Base-by-base conservation (phyloP, 2,797 vertebrate genomes). In the Sebastes elongatus region DNA sequence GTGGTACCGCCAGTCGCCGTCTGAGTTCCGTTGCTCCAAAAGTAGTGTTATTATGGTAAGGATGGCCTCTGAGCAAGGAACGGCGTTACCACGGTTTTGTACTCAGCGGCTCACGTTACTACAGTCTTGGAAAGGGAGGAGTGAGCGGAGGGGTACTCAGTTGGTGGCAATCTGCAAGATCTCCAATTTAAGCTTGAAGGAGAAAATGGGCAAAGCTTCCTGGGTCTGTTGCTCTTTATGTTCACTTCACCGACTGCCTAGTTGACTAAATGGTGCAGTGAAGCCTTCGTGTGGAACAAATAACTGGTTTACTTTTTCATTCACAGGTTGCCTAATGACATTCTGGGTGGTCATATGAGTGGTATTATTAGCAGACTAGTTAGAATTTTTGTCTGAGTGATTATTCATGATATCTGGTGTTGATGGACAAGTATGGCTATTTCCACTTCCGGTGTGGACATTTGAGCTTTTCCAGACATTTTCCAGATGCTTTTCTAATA, bases 401-500 rank as follows among this genome's bases (percentile, higher is more conserved):
- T 49, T 70, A 30, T 52, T 77, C 11, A 38, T 9, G 7, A 53
- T 70, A 59, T 59, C 13, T 71, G 8, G 4, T 60, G 33, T 72
- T 70, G 35, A 53, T 59, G 53, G 30, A 56, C 30, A 62, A 11
- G 9, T 64, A 14, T 46, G 22, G 14, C 11, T 59, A 16, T 28
- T 1, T 27, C 18, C n/a, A 56, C 20, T 28, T 68, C 35, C 25
- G 2, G 25, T 62, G 8, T 78, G 16, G 23, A 53, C 18, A 56
- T 38, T 25, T 67, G 22, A 65, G 28, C n/a, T 32, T 60, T 67
- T 57, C 7, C 20, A 55, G 3, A 68, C 42, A 53, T 84, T 73
- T 69, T 60, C 11, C 61, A 76, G 25, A 61, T 32, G 28, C 53
- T 59, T 77, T 73, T 72, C 14, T 25, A n/a, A 76, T 59, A 25